Conservation (phyloP, 2,888 invertebrate species). For the Ramazzottius varieornatus region DNA sequence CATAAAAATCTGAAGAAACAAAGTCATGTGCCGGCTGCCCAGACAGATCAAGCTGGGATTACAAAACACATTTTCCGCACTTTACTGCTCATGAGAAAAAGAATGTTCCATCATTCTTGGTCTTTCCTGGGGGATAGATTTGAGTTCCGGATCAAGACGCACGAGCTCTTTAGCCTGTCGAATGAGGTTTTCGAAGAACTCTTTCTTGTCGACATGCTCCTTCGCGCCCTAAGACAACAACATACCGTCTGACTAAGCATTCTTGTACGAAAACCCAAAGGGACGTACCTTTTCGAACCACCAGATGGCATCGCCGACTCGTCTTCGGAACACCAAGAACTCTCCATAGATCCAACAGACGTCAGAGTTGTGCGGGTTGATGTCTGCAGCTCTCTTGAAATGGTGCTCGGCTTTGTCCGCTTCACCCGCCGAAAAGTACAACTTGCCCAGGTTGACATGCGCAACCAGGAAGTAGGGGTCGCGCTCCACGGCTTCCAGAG, state of each 20-base stretch:
- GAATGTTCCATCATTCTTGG: background rate
- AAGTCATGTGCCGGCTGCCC: no score
- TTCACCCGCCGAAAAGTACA: background rate
- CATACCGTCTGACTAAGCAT: background rate
- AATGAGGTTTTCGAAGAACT: background rate
- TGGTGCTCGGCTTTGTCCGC: background rate
- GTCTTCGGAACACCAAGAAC: background rate
- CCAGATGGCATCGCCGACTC: background rate
- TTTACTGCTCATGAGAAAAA: background rate
- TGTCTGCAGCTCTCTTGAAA: background rate
- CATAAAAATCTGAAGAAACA: no score
- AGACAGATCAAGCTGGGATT: no score
- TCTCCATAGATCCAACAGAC: conserved; percentile 2
- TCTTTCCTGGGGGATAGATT: background rate
- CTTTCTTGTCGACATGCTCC: conserved; percentile 1
- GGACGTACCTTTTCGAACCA: background rate
- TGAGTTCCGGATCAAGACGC: background rate
- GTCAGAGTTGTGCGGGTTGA: background rate
- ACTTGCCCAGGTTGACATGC: background rate
- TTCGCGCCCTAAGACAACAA: background rate
- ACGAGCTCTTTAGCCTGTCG: background rate
- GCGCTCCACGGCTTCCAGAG: background rate
- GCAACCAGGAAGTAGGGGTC: background rate
- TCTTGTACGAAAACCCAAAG: background rate
- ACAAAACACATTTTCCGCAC: no score